Base-by-base conservation (phyloP, 2,113 vertebrate genomes). In the Pungitius pungitius region DNA sequence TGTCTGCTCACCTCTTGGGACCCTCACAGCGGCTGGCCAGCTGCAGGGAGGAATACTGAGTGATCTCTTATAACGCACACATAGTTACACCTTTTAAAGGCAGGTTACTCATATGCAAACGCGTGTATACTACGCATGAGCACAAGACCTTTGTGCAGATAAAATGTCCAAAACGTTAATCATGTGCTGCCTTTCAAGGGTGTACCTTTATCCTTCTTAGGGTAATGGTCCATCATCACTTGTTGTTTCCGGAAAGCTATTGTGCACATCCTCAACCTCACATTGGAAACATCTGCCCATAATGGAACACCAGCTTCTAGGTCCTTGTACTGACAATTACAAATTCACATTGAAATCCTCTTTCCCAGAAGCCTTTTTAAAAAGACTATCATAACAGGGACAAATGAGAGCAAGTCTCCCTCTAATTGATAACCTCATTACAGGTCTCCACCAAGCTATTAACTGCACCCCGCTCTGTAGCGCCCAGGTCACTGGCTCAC, bases 351-450 rank as follows among this genome's bases (percentile, higher is more conserved):
- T 55, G 35, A 43, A 52, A 61, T 55, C 54, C 26, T 26, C 64
- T 45, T 87, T 52, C 65, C 56, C 49, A 39, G 47, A 75, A 80
- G 69, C 49, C 49, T 59, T 76, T 69, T 33, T 27, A 33, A 69
- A 77, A 87, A 83, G 77, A 77, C 30, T 4, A 81, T 81, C 59
- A 79, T 78, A 84, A 82, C 62, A 27, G 69, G 58, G 63, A 82
- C 73, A 90, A 87, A 91, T 85, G 82, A 80, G 78, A 85, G 60
- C 73, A 64, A 85, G 54, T 62, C 69, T 69, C 59, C 56, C 43
- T 85, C 78, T 81, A 90, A 89, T 87, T 85, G 85, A 90, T 89
- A 75, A 87, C 82, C 85, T 90, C 77, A 90, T 89, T 87, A 86
- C 83, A 73, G 67, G 71, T 83, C 64, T 87, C 81, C 72, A 79